Evolutionary conservation across 2,888 invertebrate species (phyloP).

Genomic region (Acleris cristana): DNA sequence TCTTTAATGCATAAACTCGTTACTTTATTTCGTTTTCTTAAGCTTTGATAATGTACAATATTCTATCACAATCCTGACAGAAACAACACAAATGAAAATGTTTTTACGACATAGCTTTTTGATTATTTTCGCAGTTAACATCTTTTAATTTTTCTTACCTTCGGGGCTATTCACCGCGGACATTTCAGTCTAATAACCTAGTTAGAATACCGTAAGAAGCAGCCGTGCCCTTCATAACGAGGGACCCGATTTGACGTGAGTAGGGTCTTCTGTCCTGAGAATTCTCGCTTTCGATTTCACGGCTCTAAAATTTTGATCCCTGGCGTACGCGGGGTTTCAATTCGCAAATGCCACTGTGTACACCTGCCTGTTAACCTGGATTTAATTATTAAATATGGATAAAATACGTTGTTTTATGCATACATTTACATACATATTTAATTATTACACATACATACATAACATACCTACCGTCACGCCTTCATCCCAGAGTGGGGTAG

Average conservation of each 20-base stretch:
- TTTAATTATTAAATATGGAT: conserved; percentile 13
- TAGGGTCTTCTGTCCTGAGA: conserved; percentile 25
- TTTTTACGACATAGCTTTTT: neutral
- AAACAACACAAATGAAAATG: neutral
- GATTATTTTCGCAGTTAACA: neutral
- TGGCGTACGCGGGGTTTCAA: conserved; percentile 11
- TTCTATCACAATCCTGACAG: neutral
- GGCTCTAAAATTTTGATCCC: conserved; percentile 16
- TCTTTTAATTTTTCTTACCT: no score
- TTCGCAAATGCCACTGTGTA: conserved; percentile 3
- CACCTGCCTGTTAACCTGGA: conserved; percentile 1
- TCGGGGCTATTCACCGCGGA: neutral
- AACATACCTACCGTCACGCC: no score
- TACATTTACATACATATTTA: no score
- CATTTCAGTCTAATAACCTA: conserved; percentile 19
- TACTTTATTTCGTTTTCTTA: neutral
- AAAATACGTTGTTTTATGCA: conserved; percentile 1
- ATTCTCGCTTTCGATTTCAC: conserved; percentile 20
- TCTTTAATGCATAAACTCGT: no score
- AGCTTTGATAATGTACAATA: neutral
- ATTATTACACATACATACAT: no score
- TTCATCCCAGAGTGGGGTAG: no score
- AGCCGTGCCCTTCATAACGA: conserved; percentile 13
- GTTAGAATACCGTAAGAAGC: conserved; percentile 7
- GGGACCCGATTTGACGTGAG: conserved; percentile 26